Conservation (phyloP, 2,113 vertebrate genomes). For the Pipra filicauda region DNA sequence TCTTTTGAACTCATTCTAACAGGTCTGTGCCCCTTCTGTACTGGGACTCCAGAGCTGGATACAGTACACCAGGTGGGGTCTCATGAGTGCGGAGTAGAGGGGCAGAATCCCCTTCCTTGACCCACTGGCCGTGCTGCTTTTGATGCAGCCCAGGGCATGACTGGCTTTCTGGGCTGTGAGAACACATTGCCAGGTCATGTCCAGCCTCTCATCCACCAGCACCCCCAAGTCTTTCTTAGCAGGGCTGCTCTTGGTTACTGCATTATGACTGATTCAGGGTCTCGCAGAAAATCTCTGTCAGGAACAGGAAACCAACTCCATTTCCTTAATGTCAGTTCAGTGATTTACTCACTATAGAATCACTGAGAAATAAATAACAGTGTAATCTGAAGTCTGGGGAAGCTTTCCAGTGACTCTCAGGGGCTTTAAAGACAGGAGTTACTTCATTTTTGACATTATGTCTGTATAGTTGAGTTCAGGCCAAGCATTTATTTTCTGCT, state of each 20-base stretch:
- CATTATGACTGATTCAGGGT: neutral
- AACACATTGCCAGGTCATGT: neutral
- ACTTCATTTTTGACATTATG: neutral
- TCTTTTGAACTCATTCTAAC: neutral
- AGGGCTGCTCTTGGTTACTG: neutral
- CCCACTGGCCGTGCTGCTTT: neutral
- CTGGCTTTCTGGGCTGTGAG: neutral
- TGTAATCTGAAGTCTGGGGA: neutral
- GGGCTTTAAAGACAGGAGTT: neutral
- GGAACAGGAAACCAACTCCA: neutral
- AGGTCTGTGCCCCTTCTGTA: neutral
- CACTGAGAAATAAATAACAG: neutral
- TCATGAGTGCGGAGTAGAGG: neutral
- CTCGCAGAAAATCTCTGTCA: neutral
- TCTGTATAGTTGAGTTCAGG: neutral
- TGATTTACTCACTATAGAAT: neutral
- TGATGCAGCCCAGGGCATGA: neutral
- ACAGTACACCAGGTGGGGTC: neutral
- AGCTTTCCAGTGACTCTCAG: neutral
- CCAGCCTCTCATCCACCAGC: neutral
- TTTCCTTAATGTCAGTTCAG: neutral
- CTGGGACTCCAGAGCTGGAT: neutral
- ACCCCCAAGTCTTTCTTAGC: neutral
- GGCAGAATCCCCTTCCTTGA: neutral
- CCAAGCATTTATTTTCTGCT: neutral